phyloP scores from a whole-genome alignment of 92 coral and sea anemone genomes.

The Zoanthus sociatus region DNA sequence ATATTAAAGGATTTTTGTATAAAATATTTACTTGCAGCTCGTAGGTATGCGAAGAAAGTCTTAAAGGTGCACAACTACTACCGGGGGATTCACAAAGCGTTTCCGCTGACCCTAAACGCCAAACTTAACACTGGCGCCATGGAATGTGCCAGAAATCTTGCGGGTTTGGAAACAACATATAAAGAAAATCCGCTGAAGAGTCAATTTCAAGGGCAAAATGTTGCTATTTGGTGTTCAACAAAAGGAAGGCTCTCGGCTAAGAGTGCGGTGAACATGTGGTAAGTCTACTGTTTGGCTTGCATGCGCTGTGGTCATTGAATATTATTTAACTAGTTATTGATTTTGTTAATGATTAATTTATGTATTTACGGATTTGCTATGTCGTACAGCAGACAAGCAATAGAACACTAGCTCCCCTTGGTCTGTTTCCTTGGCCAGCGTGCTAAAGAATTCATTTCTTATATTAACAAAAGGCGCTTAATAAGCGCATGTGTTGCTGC shows the following conservation, averaged over 20 bases:
- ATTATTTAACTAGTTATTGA: no score
- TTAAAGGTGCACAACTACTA: conserved; percentile 48
- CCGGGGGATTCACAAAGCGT: conserved; percentile 44
- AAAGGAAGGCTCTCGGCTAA: conserved; percentile 20
- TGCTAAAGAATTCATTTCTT: no score
- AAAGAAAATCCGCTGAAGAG: conserved; percentile 20
- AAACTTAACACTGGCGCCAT: conserved; percentile 38
- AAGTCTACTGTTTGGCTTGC: background rate
- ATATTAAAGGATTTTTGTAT: no score
- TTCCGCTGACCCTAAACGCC: conserved; percentile 36
- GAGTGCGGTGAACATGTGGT: conserved; percentile 27
- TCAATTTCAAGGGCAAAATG: conserved; percentile 33
- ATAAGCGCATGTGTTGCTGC: no score
- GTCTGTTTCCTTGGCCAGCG: no score
- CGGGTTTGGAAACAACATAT: background rate
- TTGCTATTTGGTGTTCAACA: conserved; percentile 17
- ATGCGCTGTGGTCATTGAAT: no score
- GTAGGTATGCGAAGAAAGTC: conserved; percentile 49
- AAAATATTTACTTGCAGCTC: conserved; percentile 1
- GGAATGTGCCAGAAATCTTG: conserved; percentile 41
- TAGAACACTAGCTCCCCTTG: no score
- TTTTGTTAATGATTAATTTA: no score
- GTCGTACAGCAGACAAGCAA: no score
- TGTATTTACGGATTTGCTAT: no score
- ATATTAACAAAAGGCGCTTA: no score